Conservation (phyloP, 2,797 vertebrate genomes). For the Helarctos malayanus region DNA sequence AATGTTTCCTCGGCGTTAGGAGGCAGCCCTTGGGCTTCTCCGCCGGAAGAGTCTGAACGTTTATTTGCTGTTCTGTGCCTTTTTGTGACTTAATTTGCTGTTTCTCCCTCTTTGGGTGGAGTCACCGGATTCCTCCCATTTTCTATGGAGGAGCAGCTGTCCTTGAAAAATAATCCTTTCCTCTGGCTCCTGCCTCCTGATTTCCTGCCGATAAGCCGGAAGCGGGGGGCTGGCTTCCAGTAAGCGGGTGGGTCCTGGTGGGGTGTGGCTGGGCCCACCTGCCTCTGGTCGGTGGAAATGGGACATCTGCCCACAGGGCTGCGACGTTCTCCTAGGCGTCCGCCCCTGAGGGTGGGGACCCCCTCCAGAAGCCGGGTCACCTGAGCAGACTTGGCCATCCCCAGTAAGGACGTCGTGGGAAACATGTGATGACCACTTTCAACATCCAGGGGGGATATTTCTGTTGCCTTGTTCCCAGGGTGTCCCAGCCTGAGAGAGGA, state of each 20-base stretch:
- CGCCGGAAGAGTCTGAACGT: rapidly evolving
- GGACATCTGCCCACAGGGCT: background rate
- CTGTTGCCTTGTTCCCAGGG: background rate
- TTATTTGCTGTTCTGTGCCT: background rate
- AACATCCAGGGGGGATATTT: background rate
- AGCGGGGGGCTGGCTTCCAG: background rate
- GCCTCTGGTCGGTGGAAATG: background rate
- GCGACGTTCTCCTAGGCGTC: background rate
- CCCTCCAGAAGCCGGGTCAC: background rate
- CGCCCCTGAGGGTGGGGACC: rapidly evolving
- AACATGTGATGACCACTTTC: background rate
- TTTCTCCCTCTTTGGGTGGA: background rate
- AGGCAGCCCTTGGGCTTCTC: background rate
- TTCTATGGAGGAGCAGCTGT: background rate
- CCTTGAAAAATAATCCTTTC: background rate
- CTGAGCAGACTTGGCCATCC: background rate
- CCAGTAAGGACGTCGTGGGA: background rate
- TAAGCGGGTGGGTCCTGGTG: background rate
- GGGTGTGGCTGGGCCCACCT: background rate
- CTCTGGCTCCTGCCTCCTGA: background rate
- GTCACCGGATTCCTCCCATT: background rate
- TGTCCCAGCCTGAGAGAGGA: background rate
- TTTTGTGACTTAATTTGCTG: background rate
- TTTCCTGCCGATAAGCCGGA: background rate
- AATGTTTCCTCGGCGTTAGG: no score